Base-by-base conservation (phyloP, 2,888 invertebrate species). In the Clivina fossor region DNA sequence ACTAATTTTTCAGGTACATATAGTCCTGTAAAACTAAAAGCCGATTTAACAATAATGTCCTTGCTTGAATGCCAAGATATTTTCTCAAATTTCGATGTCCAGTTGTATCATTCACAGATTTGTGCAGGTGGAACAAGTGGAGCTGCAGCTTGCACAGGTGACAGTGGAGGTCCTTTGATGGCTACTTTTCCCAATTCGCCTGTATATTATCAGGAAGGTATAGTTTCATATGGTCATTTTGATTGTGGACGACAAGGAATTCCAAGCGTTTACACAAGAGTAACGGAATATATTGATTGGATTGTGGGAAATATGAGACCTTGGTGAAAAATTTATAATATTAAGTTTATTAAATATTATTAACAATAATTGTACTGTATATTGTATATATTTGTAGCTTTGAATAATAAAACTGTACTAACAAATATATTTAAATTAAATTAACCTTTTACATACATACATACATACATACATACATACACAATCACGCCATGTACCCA, bases 161-260 rank as follows among this genome's bases (percentile, higher is more conserved):
- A 89, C 62, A 87, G 86, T 7, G 89, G 90, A 0, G 88, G 88
- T 2, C 88, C 89, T 0, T 71, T 90, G 2, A 88, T 89, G 87
- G 76, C 71, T 62, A 71, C 73, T 32, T 58, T 65, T 0, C 74
- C 76, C 1, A 69, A 70, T 35, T 72, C 73, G 61, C 70, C 74
- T 0, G 72, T 77, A 0, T 85, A 84, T 84, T 80, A 81, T 50
- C 65, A 77, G 0, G 78, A 83, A 18, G 86, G 83, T 0, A 72
- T 86, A 1, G 86, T 86, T 0, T 85, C 85, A 24, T 85, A 82
- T 59, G 87, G 86, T 24, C 65, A 63, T 24, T 65, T 63, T 3
- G 51, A 49, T 26, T 70, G 69, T 58, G 69, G 70, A 11, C 64
- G 63, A 16, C 60, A 63, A 58, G 68, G 67, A 15, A 68, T 66